Percentiles rank a stretch among this genome's conserved stretches.
Conservation (phyloP, 2,797 vertebrate genomes). For the Vespertilio murinus region DNA sequence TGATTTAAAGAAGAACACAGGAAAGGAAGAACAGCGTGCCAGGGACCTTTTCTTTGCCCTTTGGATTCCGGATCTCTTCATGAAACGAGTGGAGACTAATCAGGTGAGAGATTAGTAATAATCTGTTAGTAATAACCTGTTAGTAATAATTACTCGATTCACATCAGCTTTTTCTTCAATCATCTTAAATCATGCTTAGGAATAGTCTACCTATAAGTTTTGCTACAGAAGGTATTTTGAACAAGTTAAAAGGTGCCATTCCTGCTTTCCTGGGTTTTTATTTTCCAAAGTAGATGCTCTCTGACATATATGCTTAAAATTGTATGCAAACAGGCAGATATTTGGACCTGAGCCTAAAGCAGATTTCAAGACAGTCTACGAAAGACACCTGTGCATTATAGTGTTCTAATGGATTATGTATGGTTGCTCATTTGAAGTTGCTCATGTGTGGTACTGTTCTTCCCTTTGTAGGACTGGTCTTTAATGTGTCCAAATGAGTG, state of each 20-base stretch:
- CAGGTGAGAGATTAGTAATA: conserved; percentile 83
- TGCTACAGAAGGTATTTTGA: neutral
- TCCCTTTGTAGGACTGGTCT: conserved; percentile 91
- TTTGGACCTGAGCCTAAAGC: neutral
- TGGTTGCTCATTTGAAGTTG: neutral
- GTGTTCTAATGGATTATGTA: neutral
- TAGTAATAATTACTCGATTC: neutral
- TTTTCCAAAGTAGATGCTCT: conserved; percentile 21
- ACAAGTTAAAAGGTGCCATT: neutral
- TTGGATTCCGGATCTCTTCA: conserved; percentile 99
- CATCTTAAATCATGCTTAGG: neutral
- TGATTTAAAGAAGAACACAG: conserved; percentile 98
- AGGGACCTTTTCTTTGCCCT: conserved; percentile 96
- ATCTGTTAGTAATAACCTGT: neutral
- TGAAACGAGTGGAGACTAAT: conserved; percentile 97
- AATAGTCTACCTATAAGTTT: neutral
- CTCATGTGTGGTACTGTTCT: neutral
- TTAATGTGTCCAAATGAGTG: conserved; percentile 97
- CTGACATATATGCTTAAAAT: conserved; percentile 25
- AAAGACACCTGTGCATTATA: neutral
- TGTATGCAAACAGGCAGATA: neutral
- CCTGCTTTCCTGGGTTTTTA: neutral
- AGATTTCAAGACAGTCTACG: conserved; percentile 5
- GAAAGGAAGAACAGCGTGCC: conserved; percentile 97
- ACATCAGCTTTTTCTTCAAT: neutral